Evolutionary conservation across 2,888 invertebrate genomes (phyloP).

Genomic region (Aromia moschata): DNA sequence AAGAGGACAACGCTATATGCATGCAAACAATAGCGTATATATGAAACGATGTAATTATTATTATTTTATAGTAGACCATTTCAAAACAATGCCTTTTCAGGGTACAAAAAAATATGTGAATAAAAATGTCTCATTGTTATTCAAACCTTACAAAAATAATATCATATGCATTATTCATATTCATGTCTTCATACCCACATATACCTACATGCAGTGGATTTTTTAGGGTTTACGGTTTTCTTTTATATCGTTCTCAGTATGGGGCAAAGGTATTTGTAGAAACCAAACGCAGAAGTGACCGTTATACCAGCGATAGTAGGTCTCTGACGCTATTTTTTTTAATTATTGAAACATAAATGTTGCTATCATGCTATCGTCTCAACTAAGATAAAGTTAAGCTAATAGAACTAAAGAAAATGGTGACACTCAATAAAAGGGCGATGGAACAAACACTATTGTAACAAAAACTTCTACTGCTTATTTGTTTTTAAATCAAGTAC

Average conservation of each 20-base stretch:
- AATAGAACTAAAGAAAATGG: no score
- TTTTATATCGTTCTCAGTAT: constrained; percentile 5
- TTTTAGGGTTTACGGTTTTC: constrained; percentile 31
- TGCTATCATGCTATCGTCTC: no score
- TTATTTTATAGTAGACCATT: constrained; percentile 46
- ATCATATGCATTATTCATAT: constrained; percentile 51
- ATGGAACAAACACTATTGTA: no score
- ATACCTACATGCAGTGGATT: constrained; percentile 33
- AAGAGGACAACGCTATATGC: background rate
- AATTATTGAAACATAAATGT: no score
- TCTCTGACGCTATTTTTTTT: no score
- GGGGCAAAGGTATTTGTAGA: background rate
- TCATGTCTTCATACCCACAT: constrained; percentile 33
- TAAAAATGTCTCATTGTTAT: constrained; percentile 49
- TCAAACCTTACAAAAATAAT: constrained; percentile 46
- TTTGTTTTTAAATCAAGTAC: no score
- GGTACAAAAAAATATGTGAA: constrained; percentile 45
- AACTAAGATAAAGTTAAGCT: no score
- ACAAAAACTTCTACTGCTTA: no score
- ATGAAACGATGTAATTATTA: constrained; percentile 40
- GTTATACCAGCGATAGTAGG: no score
- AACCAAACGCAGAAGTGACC: background rate
- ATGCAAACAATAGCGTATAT: constrained; percentile 40
- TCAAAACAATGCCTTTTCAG: constrained; percentile 48
- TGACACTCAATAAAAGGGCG: no score